Evolutionary conservation across 2,797 vertebrate species (phyloP).

Genomic region (Fringilla coelebs): DNA sequence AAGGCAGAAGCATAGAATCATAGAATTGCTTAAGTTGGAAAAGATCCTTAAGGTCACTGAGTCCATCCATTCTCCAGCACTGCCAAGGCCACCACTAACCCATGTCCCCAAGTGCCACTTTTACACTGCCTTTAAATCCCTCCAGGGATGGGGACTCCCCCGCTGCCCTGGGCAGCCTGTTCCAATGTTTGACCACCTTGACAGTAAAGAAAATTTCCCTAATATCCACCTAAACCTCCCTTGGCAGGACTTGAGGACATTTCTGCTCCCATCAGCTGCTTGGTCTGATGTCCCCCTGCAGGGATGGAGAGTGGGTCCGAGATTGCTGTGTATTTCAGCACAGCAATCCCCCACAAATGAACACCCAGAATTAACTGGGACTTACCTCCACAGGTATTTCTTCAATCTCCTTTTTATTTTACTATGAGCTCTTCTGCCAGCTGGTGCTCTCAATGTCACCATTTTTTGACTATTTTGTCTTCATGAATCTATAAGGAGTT

Average conservation of each 20-base stretch:
- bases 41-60: neutral
- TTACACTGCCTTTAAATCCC: neutral
- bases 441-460: neutral
- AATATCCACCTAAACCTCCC: neutral
- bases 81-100: neutral
- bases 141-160: neutral
- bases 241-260: neutral
- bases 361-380: neutral
- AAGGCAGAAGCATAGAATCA: neutral
- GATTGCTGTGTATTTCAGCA: neutral
- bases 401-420: neutral
- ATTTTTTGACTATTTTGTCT: neutral
- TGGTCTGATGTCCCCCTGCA: neutral
- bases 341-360: fast-evolving
- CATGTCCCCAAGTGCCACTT: neutral
- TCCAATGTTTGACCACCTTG: neutral
- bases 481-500: neutral
- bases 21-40: neutral
- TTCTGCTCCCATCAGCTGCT: neutral
- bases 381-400: neutral
- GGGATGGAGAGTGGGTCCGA: neutral
- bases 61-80: neutral
- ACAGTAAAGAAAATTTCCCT: neutral
- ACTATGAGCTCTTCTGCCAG: neutral
- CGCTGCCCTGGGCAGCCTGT: neutral